These are phyloP conservation scores for Elanoides forficatus DNA, from an alignment of 2,113 vertebrate species.

Conservation along the genomic window DNA sequence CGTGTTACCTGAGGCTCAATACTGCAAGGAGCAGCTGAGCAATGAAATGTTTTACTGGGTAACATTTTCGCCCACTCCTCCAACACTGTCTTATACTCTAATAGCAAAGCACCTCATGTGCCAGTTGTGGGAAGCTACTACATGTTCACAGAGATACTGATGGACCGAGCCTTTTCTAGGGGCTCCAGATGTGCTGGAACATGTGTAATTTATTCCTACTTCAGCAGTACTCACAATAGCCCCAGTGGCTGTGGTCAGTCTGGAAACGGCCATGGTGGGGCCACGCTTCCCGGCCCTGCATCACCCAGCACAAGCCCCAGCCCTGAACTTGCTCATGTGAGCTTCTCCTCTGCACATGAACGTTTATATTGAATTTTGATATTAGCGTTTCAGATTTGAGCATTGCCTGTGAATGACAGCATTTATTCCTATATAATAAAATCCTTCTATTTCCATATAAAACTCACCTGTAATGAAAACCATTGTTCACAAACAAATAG, in stretches of 20 bases:
- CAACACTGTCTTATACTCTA: neutral
- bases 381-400: neutral
- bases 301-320: neutral
- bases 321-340: neutral
- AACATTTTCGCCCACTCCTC: neutral
- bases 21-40: neutral
- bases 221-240: neutral
- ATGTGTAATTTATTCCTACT: neutral
- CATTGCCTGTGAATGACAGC: neutral
- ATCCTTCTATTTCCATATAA: neutral
- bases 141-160: neutral
- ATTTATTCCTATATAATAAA: neutral
- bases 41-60: neutral
- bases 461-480: neutral
- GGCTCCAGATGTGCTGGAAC: neutral
- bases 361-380: neutral
- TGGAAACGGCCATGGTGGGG: neutral
- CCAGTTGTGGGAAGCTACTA: neutral
- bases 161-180: neutral
- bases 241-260: neutral
- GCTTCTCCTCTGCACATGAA: neutral
- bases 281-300: rapidly evolving
- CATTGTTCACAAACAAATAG: neutral
- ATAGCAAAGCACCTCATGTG: neutral
- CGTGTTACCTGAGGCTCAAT: rapidly evolving